Conservation (phyloP, 2,888 invertebrate species). For the Coenonympha glycerion region DNA sequence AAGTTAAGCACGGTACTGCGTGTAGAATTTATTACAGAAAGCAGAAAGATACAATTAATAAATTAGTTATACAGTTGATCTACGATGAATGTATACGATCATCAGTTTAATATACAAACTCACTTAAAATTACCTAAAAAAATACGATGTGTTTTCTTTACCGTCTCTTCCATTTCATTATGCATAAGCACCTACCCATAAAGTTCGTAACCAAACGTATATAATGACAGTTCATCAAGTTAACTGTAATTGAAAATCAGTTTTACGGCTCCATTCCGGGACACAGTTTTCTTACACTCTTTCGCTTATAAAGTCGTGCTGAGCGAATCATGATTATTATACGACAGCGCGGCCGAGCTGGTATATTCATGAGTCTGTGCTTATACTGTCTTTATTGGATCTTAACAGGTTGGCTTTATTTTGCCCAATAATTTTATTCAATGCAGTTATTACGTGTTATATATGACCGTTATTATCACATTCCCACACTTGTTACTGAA, state of each 20-base stretch:
- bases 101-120: no score
- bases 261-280: constrained; percentile 48
- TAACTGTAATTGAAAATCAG: constrained; percentile 22
- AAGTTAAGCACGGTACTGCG: no score
- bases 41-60: no score
- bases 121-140: no score
- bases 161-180: no score
- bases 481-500: constrained; percentile 21
- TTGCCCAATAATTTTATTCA: constrained; percentile 29
- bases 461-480: constrained; percentile 22
- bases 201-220: constrained; percentile 10
- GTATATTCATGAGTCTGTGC: constrained; percentile 46
- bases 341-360: constrained; percentile 43
- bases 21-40: no score
- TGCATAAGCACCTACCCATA: constrained; percentile 9
- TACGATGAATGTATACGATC: no score
- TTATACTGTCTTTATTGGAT: constrained; percentile 31
- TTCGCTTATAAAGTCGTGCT: constrained; percentile 61
- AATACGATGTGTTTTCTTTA: no score
- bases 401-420: constrained; percentile 31
- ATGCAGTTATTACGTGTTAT: constrained; percentile 26
- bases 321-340: constrained; percentile 60
- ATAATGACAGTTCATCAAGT: constrained; percentile 20
- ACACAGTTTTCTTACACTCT: constrained; percentile 58
- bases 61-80: no score